Conservation (phyloP, 2,797 vertebrate genomes). For the Lepidocolaptes lacrymiger region DNA sequence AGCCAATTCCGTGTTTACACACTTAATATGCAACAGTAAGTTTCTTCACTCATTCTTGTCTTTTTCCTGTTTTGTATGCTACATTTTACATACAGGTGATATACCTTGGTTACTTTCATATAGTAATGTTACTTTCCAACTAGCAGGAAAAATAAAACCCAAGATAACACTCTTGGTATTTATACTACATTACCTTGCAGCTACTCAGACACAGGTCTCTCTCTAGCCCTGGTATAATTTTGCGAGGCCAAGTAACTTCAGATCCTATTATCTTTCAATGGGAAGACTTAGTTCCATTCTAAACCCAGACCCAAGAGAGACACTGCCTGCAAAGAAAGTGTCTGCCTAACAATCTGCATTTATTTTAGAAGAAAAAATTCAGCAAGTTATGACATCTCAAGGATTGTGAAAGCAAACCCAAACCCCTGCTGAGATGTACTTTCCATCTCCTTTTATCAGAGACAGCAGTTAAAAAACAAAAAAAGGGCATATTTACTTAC, state of each 20-base stretch:
- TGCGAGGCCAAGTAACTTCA: neutral
- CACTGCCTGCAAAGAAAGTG: neutral
- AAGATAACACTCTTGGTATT: neutral
- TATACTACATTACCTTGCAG: neutral
- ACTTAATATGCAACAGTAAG: neutral
- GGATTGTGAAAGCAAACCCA: constrained; percentile 25
- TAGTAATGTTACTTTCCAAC: neutral
- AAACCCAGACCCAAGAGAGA: neutral
- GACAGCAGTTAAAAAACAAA: neutral
- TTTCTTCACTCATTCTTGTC: neutral
- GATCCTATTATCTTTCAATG: neutral
- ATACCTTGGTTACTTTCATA: neutral
- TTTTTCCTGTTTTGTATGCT: neutral
- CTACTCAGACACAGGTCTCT: neutral
- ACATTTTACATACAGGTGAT: neutral
- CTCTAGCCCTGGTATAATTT: neutral
- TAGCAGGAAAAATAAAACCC: neutral
- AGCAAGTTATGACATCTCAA: constrained; percentile 27
- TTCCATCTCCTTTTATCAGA: constrained; percentile 15
- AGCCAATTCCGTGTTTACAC: neutral
- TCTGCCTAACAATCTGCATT: neutral
- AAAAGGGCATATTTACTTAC: constrained; percentile 83
- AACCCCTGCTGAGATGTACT: constrained; percentile 22
- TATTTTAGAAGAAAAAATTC: constrained; percentile 2
- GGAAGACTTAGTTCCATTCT: neutral